Base-by-base conservation (phyloP, 2,888 invertebrate genomes). In the Temnothorax unifasciatus region DNA sequence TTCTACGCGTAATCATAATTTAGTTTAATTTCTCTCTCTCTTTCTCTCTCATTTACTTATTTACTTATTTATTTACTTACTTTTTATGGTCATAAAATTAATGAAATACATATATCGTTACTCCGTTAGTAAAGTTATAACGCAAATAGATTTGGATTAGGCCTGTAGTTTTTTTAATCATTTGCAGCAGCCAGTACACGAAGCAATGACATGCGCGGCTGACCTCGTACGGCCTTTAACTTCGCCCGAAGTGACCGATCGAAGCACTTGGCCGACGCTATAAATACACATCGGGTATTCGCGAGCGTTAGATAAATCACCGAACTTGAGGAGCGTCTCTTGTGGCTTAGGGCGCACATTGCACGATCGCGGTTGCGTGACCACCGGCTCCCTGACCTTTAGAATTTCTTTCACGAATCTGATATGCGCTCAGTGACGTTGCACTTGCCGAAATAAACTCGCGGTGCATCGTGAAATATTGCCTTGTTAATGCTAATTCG, bases 301-400 rank as follows among this genome's bases (percentile, higher is more conserved):
- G 52, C 84, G 34, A 73, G 57, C 54, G 54, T 63, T 77, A 64
- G 66, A 86, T 86, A 86, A 88, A 88, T 88, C 73, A 77, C 52
- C 41, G 57, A 79, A 82, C 73, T 66, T 38, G 41, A 64, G 38
- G 76, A 87, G 25, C 77, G 61, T 75, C 66, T 68, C 52, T 59
- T 47, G 59, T 18, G 21, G 41, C 25, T 74, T n/a, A 64, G 11
- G 54, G 64, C 59, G 59, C 9, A 34, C 66, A 52, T 54, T 86
- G 68, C 54, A 86, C 79, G 82, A 71, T 75, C 59, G 81, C 15
- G 50, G 47, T 88, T 82, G 86, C 86, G 86, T 87, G 86, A 87
- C 82, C 68, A 29, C 11, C 59, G 29, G 50, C 68, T 68, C 82
- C 52, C 69, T 86, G 83, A 85, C 89, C 85, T 87, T 86, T 82